Evolutionary conservation across 1,140 invertebrate species (phyloP), one percentile per base, ranked within the genome.

Genomic region (Oedothorax gibbosus): DNA sequence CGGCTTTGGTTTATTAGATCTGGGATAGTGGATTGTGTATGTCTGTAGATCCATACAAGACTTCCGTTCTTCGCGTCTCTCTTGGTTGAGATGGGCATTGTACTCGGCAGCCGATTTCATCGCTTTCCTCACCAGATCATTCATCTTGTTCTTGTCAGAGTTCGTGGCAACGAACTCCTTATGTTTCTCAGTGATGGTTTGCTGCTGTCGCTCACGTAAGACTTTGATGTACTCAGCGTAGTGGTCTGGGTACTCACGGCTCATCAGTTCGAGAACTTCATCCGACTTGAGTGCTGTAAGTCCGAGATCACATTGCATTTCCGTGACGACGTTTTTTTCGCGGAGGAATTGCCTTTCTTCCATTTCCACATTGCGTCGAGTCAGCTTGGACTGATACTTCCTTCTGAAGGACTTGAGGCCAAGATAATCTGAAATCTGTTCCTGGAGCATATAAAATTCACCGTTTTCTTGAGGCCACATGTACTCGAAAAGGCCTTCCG

Each of bases 321-420:
- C 97, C 35, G 95, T 95, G 1, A 98, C 97, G 69, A 97, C 91
- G 64, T 94, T 94, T 89, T 94, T 94, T 82, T 96, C 94, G 87
- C 94, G 93, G 1, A 98, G 92, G 91, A 94, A 98, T 89, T 96
- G 95, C 85, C 95, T 93, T 90, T 99, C 97, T 87, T 96, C 95
- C 90, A 96, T 95, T 75, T 97, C 95, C 21, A 98, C 94, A 66
- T 94, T 91, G 75, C 97, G 91, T 79, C 97, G 91, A 64, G 94
- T 93, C 14, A 98, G 89, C 90, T 97, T 96, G 62, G 97, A 97
- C 35, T 35, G 35, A 91, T 99, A 98, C 89, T 97, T 96, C 86
- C 97, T 92, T 90, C 98, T 98, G 89, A 99, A 99, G 54, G 96
- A 97, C 88, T 97, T 98, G 15, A 99, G 94, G 15, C 95, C 95